Percentiles rank a stretch among this genome's conserved stretches.
These are phyloP conservation scores for Operophtera brumata DNA, from an alignment of 2,888 invertebrate species.

Conservation along the genomic window DNA sequence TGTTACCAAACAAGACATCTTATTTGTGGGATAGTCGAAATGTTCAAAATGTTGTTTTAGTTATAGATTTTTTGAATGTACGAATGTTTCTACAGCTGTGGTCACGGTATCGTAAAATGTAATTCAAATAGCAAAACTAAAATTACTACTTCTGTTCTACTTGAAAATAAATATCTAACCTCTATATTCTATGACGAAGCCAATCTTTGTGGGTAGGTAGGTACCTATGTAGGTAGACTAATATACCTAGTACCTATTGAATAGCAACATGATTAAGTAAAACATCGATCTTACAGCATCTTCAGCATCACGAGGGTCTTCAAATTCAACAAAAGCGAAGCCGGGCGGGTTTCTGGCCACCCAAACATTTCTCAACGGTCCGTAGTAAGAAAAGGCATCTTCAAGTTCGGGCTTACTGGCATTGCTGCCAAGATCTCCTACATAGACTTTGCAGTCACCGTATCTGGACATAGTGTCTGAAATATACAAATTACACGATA, in stretches of 20 bases:
- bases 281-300: constrained; percentile 85
- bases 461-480: constrained; percentile 85
- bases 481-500: constrained; percentile 16
- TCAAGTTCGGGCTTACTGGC: constrained; percentile 96
- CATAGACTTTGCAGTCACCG: constrained; percentile 96
- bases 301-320: constrained; percentile 95
- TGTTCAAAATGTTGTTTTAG: too few relatives aligned
- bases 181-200: too few relatives aligned
- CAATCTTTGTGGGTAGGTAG: too few relatives aligned
- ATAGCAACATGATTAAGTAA: neutral
- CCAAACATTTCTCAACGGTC: constrained; percentile 96
- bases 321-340: constrained; percentile 96
- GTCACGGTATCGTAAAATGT: too few relatives aligned
- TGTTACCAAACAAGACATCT: neutral
- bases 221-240: too few relatives aligned
- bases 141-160: too few relatives aligned
- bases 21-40: neutral
- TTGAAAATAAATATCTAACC: too few relatives aligned
- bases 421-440: constrained; percentile 95
- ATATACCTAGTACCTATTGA: too few relatives aligned
- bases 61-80: neutral
- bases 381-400: constrained; percentile 95
- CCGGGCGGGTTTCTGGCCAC: constrained; percentile 98
- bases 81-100: too few relatives aligned
- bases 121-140: too few relatives aligned